Evolutionary conservation across 2,888 invertebrate genomes (phyloP).

Genomic region (Antheraea yamamai): DNA sequence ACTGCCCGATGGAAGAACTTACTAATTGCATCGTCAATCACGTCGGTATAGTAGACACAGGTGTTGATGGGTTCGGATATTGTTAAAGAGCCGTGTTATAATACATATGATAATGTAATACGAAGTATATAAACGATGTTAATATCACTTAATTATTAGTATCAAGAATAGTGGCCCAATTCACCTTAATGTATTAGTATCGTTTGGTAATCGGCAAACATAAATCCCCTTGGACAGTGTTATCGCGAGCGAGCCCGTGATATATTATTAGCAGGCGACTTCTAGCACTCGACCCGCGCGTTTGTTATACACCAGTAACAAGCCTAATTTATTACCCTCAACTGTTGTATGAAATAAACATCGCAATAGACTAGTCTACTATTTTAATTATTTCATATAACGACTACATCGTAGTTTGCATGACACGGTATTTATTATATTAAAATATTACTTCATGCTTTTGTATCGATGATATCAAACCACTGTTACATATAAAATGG

Average conservation of each 20-base stretch:
- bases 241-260: slow-evolving; percentile 54
- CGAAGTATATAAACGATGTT: not conserved
- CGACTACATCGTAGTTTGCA: not conserved
- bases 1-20: too few relatives aligned
- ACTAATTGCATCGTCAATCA: too few relatives aligned
- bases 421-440: not conserved
- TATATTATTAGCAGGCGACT: slow-evolving; percentile 65
- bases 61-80: too few relatives aligned
- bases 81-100: too few relatives aligned
- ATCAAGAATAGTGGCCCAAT: slow-evolving; percentile 28
- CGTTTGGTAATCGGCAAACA: slow-evolving; percentile 56
- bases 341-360: slow-evolving; percentile 23
- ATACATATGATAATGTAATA: too few relatives aligned
- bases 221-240: slow-evolving; percentile 58
- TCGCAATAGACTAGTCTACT: not conserved
- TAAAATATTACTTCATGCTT: not conserved
- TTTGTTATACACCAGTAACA: slow-evolving; percentile 68
- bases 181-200: slow-evolving; percentile 44
- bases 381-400: not conserved
- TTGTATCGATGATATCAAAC: too few relatives aligned
- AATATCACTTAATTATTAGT: slow-evolving; percentile 8
- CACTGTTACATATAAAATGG: too few relatives aligned
- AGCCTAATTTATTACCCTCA: slow-evolving; percentile 62
- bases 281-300: slow-evolving; percentile 38
- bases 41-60: too few relatives aligned